Evolutionary conservation across 2,113 vertebrate genomes (phyloP).

Genomic region (Clinocottus analis): DNA sequence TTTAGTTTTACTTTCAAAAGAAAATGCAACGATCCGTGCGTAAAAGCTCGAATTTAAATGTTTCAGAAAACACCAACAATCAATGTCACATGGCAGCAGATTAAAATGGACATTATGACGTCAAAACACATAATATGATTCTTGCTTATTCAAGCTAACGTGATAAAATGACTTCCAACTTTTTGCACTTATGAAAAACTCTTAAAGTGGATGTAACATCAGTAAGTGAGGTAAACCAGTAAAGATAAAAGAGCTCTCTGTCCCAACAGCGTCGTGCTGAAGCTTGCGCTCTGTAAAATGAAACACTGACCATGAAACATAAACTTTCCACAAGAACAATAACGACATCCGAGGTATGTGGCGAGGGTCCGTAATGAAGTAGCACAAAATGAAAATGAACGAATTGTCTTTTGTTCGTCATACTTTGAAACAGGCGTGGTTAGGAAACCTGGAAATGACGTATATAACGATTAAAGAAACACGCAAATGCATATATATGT

Average conservation of each 20-base stretch:
- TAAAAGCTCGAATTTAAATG: constrained; percentile 9
- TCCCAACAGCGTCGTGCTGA: no score
- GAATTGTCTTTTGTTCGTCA: not conserved
- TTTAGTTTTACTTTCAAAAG: not conserved
- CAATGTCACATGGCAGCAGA: not conserved
- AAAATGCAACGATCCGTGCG: not conserved
- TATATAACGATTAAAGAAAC: not conserved
- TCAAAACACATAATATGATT: no score
- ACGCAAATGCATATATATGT: not conserved
- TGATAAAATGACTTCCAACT: no score
- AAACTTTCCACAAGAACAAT: not conserved
- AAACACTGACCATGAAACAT: not conserved
- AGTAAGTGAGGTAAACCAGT: not conserved
- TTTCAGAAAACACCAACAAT: not conserved
- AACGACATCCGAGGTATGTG: not conserved
- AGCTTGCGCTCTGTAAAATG: not conserved
- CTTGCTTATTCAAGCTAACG: constrained; percentile 21
- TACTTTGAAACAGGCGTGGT: not conserved
- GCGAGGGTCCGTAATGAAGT: no score
- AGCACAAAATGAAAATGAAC: not conserved
- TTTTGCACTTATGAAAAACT: no score
- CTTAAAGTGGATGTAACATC: not conserved
- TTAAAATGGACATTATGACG: not conserved
- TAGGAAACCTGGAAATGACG: not conserved
- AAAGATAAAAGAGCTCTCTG: no score